Percentiles rank a stretch among this genome's conserved stretches.
These are phyloP conservation scores for Dolichomitus sp. DNA, from an alignment of 2,888 invertebrate species.

Conservation along the genomic window DNA sequence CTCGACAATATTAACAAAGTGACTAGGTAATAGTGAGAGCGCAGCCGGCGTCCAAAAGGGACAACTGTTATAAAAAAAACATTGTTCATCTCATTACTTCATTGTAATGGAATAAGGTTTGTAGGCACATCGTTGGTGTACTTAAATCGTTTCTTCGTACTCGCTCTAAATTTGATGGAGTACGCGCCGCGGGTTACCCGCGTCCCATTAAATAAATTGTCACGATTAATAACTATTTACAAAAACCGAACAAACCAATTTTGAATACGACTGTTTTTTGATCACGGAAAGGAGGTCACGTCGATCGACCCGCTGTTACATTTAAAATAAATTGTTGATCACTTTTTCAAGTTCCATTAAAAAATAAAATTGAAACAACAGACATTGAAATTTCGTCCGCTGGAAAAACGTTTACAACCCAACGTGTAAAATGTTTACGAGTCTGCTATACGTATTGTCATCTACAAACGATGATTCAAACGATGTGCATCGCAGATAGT, in stretches of 20 bases:
- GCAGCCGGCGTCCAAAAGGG: conserved; percentile 78
- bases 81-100: conserved; percentile 62
- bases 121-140: conserved; percentile 81
- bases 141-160: conserved; percentile 54
- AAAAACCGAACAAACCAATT: conserved; percentile 30
- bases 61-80: conserved; percentile 72
- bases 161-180: conserved; percentile 21
- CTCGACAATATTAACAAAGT: conserved; percentile 80
- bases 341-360: background rate
- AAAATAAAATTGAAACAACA: background rate
- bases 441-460: background rate
- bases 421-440: conserved; percentile 9
- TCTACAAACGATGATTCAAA: conserved; percentile 36
- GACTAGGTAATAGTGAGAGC: conserved; percentile 85
- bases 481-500: conserved; percentile 68
- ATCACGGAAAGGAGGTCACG: background rate
- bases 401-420: conserved; percentile 18
- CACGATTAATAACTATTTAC: conserved; percentile 53
- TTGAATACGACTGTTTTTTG: background rate
- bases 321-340: conserved; percentile 5
- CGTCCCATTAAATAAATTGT: conserved; percentile 32
- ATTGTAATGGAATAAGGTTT: conserved; percentile 74
- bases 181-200: conserved; percentile 4
- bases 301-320: background rate
- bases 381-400: background rate